Conservation (phyloP, 2,888 invertebrate species). For the Polydesmus complanatus region DNA sequence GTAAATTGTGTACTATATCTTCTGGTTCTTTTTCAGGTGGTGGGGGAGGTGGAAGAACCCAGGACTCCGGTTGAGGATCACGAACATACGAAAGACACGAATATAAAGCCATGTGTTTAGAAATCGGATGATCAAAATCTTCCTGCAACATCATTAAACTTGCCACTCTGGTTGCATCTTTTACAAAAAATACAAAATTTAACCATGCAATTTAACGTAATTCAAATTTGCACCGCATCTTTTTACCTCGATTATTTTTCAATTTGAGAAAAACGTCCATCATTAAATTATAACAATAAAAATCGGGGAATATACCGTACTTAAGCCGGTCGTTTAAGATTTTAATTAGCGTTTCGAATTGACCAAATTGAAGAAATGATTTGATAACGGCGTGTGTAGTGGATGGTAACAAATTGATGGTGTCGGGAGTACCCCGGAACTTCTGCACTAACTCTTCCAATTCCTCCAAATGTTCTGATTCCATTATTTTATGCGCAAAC, state of each 20-base stretch:
- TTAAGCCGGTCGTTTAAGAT: constrained; percentile 56
- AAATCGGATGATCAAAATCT: constrained; percentile 57
- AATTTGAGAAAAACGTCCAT: constrained; percentile 61
- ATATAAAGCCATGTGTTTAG: constrained; percentile 52
- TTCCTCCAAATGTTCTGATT: constrained; percentile 49
- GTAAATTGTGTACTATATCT: constrained; percentile 22
- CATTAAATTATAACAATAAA: constrained; percentile 59
- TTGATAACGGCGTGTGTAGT: constrained; percentile 66
- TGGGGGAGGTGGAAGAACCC: constrained; percentile 20
- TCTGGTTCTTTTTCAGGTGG: constrained; percentile 25
- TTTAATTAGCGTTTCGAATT: constrained; percentile 49
- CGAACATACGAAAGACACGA: constrained; percentile 56
- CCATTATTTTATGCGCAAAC: constrained; percentile 53
- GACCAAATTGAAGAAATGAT: constrained; percentile 35
- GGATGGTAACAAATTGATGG: constrained; percentile 56
- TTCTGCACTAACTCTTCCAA: constrained; percentile 51
- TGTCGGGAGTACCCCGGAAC: constrained; percentile 55
- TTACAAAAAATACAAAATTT: too few species aligned
- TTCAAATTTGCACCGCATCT: not conserved
- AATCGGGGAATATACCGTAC: constrained; percentile 84
- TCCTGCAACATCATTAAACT: constrained; percentile 76
- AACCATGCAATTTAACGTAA: too few species aligned
- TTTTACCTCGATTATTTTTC: constrained; percentile 43
- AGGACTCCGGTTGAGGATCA: constrained; percentile 20
- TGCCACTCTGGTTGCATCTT: constrained; percentile 61